Evolutionary conservation across 35 echinoderm and acorn worm species (phyloP).

Genomic region (Hemicentrotus pulcherrimus): DNA sequence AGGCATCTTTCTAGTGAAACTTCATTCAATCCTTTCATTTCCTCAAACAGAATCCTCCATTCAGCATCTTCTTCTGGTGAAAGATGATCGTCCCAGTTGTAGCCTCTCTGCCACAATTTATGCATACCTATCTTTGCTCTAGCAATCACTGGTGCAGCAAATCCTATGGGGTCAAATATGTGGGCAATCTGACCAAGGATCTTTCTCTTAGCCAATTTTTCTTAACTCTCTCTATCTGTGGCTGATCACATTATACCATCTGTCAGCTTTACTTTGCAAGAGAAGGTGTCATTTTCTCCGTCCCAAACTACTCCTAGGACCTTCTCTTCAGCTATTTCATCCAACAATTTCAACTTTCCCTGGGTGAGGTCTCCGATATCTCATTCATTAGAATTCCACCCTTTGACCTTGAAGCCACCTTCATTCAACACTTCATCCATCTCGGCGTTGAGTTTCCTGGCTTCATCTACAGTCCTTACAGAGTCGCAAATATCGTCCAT

Average conservation of each 20-base stretch:
- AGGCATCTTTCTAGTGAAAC: constrained; percentile 60
- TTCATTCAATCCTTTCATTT: constrained; percentile 28
- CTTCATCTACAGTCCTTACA: constrained; percentile 12
- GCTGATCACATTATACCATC: not conserved
- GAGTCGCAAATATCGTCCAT: constrained; percentile 56
- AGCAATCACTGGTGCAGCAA: constrained; percentile 49
- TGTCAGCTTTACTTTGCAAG: constrained; percentile 60
- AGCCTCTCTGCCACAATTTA: constrained; percentile 24
- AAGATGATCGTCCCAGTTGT: constrained; percentile 24
- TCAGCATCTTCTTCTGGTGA: not conserved
- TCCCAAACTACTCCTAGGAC: constrained; percentile 70
- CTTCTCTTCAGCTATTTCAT: constrained; percentile 52
- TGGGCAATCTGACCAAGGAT: constrained; percentile 63
- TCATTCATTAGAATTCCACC: constrained; percentile 20
- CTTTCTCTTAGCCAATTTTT: constrained; percentile 57
- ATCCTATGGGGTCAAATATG: constrained; percentile 74
- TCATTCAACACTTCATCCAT: constrained; percentile 45
- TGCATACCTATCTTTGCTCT: constrained; percentile 66
- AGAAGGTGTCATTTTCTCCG: constrained; percentile 51
- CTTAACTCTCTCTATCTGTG: not conserved
- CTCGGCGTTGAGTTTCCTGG: not conserved
- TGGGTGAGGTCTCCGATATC: not conserved
- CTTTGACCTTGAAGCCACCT: constrained; percentile 36
- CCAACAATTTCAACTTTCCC: constrained; percentile 36
- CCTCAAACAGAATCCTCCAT: constrained; percentile 41